These are phyloP conservation scores for Leiothrix lutea DNA, from an alignment of 2,113 vertebrate species.

Conservation along the genomic window DNA sequence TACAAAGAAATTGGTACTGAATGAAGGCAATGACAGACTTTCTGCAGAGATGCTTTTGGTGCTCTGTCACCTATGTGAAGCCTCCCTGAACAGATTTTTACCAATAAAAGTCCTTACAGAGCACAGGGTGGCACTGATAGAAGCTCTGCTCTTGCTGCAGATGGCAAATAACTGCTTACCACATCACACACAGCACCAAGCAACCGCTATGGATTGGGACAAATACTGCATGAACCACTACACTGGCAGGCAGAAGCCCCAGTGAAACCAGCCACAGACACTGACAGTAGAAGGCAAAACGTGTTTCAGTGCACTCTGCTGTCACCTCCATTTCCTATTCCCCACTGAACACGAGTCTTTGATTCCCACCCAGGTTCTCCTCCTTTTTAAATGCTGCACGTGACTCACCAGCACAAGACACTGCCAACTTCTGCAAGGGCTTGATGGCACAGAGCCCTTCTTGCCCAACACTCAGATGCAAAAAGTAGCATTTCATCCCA, in stretches of 20 bases:
- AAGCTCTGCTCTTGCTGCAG: background rate
- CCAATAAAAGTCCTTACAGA: background rate
- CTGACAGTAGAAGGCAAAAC: background rate
- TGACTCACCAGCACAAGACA: background rate
- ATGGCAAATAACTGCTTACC: background rate
- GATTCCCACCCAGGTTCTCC: background rate
- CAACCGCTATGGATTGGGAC: fast-evolving
- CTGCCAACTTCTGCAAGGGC: background rate
- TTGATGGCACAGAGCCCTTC: background rate
- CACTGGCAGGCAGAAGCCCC: background rate
- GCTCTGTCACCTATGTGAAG: background rate
- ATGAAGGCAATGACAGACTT: background rate
- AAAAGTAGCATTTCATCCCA: background rate
- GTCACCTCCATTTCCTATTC: background rate
- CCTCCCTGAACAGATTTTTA: background rate
- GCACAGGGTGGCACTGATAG: background rate
- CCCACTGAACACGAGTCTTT: background rate
- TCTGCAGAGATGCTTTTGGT: background rate
- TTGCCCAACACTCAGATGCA: background rate
- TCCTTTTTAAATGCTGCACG: background rate
- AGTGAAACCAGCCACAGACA: background rate
- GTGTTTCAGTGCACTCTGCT: background rate
- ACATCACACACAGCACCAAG: background rate
- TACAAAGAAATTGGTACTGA: background rate
- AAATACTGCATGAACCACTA: background rate